Evolutionary conservation across 1,140 invertebrate genomes (phyloP).

Genomic region (Trissolcus basalis): DNA sequence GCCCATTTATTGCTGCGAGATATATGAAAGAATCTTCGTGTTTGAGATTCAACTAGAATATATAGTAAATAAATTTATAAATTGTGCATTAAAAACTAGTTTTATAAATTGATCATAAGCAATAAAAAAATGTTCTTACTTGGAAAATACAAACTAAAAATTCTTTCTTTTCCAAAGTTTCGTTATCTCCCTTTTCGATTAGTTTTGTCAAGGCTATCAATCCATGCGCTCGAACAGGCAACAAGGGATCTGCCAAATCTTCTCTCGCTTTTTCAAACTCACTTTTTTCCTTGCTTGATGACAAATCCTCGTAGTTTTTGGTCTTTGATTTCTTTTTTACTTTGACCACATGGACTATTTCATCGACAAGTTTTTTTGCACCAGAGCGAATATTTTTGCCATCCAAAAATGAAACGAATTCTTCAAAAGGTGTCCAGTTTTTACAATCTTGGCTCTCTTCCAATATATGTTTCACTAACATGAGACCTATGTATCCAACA

Average conservation of each 20-base stretch:
- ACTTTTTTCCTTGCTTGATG: constrained; percentile 64
- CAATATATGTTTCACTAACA: constrained; percentile 72
- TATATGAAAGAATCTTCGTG: constrained; percentile 91
- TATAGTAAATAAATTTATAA: constrained; percentile 17
- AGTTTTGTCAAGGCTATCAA: constrained; percentile 84
- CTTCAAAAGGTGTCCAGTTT: constrained; percentile 71
- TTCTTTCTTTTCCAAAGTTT: constrained; percentile 80
- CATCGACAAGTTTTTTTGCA: constrained; percentile 64
- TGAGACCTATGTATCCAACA: constrained; percentile 71
- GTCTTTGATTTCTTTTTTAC: constrained; percentile 68
- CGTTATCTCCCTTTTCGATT: constrained; percentile 80
- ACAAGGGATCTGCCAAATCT: constrained; percentile 83
- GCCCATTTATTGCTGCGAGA: constrained; percentile 84
- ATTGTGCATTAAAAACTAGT: constrained; percentile 15
- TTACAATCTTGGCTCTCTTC: constrained; percentile 52
- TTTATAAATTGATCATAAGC: constrained; percentile 4
- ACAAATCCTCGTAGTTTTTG: constrained; percentile 64
- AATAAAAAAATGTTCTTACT: constrained; percentile 67
- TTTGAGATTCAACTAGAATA: constrained; percentile 81
- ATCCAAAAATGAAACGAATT: constrained; percentile 74
- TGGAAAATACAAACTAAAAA: constrained; percentile 83
- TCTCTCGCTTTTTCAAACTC: constrained; percentile 80
- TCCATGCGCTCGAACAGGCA: constrained; percentile 89
- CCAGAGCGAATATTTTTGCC: constrained; percentile 45
- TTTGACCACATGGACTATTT: constrained; percentile 74